phyloP scores from a whole-genome alignment of 2,888 invertebrate genomes.

The Listrodromus nycthemerus region DNA sequence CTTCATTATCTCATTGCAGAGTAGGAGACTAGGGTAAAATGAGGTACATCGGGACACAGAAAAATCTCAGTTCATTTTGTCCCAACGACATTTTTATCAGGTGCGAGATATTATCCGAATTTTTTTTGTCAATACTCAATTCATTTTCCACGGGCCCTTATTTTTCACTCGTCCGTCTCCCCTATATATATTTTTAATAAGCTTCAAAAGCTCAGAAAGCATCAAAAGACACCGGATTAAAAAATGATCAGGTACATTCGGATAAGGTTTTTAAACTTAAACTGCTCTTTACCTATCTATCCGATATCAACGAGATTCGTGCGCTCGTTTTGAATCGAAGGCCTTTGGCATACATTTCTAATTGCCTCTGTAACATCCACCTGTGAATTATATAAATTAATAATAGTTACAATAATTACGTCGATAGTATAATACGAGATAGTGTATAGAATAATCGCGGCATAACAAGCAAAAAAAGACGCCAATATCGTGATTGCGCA shows the following conservation, averaged over 20 bases:
- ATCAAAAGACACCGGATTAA: constrained; percentile 7
- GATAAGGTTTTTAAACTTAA: neutral
- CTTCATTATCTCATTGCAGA: too few relatives aligned
- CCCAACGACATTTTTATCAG: too few relatives aligned
- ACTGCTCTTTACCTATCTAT: constrained; percentile 2
- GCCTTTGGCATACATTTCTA: constrained; percentile 25
- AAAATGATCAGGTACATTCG: too few relatives aligned
- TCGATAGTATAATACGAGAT: neutral
- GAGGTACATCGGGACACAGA: too few relatives aligned
- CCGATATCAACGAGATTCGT: constrained; percentile 18
- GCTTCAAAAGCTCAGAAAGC: neutral
- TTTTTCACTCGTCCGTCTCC: too few relatives aligned
- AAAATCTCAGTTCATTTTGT: too few relatives aligned
- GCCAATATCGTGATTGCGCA: constrained; percentile 31
- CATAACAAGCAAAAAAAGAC: constrained; percentile 58
- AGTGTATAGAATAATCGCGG: constrained; percentile 38
- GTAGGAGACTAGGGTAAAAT: too few relatives aligned
- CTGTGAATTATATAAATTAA: constrained; percentile 22
- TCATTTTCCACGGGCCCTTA: too few relatives aligned
- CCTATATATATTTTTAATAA: too few relatives aligned
- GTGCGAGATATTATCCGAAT: too few relatives aligned
- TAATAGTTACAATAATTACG: neutral
- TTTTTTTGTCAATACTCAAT: too few relatives aligned
- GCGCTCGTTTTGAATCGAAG: constrained; percentile 6
- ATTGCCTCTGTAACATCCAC: constrained; percentile 12